Percentiles rank a stretch among this genome's conserved stretches.
phyloP scores from a whole-genome alignment of 2,113 vertebrate genomes.

The Eupsittula cactorum region DNA sequence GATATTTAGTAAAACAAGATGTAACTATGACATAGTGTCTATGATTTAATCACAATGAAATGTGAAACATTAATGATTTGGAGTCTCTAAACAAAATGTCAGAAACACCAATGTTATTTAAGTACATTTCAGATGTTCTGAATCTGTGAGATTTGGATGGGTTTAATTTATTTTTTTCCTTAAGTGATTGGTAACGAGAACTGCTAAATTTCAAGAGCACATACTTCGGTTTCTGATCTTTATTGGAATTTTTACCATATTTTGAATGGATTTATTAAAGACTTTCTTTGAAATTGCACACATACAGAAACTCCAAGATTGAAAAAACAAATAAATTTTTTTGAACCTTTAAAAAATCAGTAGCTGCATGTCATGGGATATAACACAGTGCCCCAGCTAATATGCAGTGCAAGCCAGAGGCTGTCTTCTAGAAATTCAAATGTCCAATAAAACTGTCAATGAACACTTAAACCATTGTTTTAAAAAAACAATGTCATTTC shows the following conservation, averaged over 20 bases:
- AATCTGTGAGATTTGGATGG: conserved; percentile 4
- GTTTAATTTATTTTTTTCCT: neutral
- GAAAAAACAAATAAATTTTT: neutral
- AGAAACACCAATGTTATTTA: neutral
- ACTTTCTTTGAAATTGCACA: neutral
- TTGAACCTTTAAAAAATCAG: neutral
- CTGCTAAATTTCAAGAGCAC: conserved; percentile 44
- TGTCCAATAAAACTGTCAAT: neutral
- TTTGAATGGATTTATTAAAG: conserved; percentile 13
- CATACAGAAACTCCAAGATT: neutral
- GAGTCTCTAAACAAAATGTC: conserved; percentile 1
- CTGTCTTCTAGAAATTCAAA: neutral
- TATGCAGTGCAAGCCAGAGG: neutral
- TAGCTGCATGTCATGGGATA: neutral
- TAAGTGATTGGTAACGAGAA: conserved; percentile 11
- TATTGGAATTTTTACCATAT: conserved; percentile 17
- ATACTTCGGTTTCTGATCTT: conserved; percentile 42
- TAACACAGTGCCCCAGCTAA: neutral
- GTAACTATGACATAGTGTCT: conserved; percentile 61
- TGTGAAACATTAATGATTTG: conserved; percentile 20
- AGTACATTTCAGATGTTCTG: conserved; percentile 4
- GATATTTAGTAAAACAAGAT: conserved; percentile 53
- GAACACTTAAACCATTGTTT: neutral
- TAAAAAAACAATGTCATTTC: neutral
- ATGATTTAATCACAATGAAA: conserved; percentile 64